Conservation (phyloP, 1,140 invertebrate genomes). For the Drosophila teissieri region DNA sequence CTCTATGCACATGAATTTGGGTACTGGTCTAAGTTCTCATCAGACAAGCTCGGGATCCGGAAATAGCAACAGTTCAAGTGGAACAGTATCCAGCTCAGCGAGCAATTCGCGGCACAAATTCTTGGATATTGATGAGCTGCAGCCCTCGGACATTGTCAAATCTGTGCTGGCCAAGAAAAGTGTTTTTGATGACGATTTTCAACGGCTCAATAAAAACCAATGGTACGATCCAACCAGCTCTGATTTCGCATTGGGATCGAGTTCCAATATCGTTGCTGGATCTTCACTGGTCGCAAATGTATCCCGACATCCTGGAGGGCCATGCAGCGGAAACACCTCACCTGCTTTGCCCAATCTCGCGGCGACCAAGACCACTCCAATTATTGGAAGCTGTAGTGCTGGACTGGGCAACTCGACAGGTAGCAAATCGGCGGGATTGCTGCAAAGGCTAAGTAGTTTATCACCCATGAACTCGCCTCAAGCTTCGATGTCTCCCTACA, state of each 20-base stretch:
- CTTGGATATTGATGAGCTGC: conserved; percentile 90
- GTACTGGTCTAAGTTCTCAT: conserved; percentile 46
- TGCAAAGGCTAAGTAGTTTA: conserved; percentile 74
- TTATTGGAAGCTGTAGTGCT: conserved; percentile 60
- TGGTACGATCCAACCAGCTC: conserved; percentile 90
- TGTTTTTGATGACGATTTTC: conserved; percentile 98
- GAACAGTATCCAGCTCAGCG: conserved; percentile 84
- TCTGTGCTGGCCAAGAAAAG: conserved; percentile 95
- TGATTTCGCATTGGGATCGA: conserved; percentile 51
- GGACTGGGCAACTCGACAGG: conserved; percentile 27
- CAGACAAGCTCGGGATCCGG: conserved; percentile 56
- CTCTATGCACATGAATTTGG: conserved; percentile 67
- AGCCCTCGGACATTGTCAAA: conserved; percentile 97
- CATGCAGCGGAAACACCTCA: conserved; percentile 71
- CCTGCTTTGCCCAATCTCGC: conserved; percentile 82
- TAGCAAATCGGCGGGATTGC: conserved; percentile 55
- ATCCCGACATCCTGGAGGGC: conserved; percentile 25
- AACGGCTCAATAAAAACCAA: conserved; percentile 94
- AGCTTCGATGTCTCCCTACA: conserved; percentile 80
- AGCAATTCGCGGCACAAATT: conserved; percentile 87
- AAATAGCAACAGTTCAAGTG: conserved; percentile 73
- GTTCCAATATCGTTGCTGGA: conserved; percentile 9
- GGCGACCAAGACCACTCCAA: conserved; percentile 71
- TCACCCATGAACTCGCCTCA: conserved; percentile 84
- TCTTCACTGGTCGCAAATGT: conserved; percentile 8